Conservation (phyloP, 2,113 vertebrate genomes). For the Psammodynastes pulverulentus region DNA sequence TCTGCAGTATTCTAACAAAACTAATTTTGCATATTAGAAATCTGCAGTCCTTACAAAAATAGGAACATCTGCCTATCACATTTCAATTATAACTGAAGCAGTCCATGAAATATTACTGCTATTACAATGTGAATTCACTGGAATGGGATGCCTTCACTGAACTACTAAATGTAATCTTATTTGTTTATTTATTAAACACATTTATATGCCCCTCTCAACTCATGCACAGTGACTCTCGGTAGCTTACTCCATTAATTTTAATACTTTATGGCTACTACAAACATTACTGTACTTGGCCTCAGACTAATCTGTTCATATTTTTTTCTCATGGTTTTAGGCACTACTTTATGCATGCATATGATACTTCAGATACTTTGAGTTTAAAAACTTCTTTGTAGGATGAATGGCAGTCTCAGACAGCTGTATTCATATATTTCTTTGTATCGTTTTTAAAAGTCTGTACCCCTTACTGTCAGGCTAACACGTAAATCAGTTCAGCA, state of each 20-base stretch:
- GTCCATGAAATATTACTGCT: neutral
- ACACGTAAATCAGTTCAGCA: neutral
- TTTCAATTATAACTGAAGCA: neutral
- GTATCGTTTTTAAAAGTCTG: neutral
- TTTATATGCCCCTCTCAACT: neutral
- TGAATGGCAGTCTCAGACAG: neutral
- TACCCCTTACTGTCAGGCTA: neutral
- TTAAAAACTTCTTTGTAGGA: neutral
- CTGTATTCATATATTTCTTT: neutral
- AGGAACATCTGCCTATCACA: accelerated
- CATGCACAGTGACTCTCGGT: neutral
- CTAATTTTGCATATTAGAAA: neutral
- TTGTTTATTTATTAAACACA: neutral
- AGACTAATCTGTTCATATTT: neutral
- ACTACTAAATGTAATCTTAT: neutral
- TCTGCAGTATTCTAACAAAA: neutral
- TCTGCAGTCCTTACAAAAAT: neutral
- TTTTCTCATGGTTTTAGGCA: slow-evolving; percentile 16
- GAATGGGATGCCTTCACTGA: neutral
- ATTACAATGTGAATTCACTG: neutral
- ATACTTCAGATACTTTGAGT: neutral
- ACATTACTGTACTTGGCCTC: neutral
- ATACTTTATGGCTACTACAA: neutral
- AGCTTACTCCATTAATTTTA: neutral
- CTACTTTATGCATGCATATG: neutral